These are phyloP conservation scores for Calosoma granatense DNA, from an alignment of 1,140 invertebrate genomes.

Conservation along the genomic window DNA sequence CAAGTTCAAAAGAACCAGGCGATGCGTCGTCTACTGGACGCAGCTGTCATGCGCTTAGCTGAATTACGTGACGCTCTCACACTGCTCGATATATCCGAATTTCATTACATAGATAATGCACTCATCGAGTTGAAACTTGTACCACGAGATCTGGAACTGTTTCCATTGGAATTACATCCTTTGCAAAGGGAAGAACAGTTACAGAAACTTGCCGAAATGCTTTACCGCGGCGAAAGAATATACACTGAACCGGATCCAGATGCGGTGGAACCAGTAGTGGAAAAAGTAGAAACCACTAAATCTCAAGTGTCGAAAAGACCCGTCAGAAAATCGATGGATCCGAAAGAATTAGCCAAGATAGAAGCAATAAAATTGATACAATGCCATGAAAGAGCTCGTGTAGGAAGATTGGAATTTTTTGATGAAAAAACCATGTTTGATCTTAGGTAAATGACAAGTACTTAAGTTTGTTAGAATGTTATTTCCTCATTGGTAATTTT, in stretches of 20 bases:
- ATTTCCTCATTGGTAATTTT: neutral
- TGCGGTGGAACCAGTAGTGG: no score
- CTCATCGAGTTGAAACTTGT: constrained; percentile 48
- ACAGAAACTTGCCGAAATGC: neutral
- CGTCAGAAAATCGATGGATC: neutral
- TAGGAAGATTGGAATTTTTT: neutral
- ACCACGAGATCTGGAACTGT: constrained; percentile 39
- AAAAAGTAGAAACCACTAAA: no score
- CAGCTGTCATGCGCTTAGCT: constrained; percentile 25
- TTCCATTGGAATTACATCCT: constrained; percentile 30
- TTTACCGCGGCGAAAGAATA: neutral
- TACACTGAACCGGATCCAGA: neutral
- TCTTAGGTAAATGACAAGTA: neutral
- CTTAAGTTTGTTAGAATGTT: neutral
- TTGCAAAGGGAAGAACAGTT: constrained; percentile 21
- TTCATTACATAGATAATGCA: constrained; percentile 49
- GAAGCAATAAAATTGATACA: neutral
- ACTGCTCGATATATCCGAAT: constrained; percentile 37
- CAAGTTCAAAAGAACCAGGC: constrained; percentile 50
- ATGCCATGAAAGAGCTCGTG: neutral
- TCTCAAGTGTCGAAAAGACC: no score
- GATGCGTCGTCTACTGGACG: constrained; percentile 43
- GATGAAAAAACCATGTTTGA: neutral
- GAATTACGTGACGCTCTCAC: constrained; percentile 36
- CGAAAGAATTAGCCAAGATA: neutral